These are phyloP conservation scores for Hippocampus zosterae DNA, from an alignment of 2,113 vertebrate species.

Conservation along the genomic window DNA sequence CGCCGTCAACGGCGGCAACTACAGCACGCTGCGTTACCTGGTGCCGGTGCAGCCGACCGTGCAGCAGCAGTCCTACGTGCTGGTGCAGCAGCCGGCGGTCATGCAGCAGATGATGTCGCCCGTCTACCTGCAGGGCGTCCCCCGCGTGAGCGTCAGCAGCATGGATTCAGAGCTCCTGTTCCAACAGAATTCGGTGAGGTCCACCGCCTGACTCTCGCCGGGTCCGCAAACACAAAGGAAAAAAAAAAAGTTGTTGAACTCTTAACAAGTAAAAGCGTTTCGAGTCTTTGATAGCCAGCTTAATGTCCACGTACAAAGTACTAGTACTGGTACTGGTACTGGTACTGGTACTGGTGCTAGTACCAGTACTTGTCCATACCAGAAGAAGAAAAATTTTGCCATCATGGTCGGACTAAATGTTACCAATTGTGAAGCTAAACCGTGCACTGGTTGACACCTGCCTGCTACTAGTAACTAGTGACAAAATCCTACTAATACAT, in stretches of 20 bases:
- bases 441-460: too few relatives aligned
- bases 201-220: background rate
- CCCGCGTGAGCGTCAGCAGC: slow-evolving; percentile 43
- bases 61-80: slow-evolving; percentile 26
- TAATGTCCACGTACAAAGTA: too few relatives aligned
- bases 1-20: slow-evolving; percentile 41
- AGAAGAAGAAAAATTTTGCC: too few relatives aligned
- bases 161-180: slow-evolving; percentile 33
- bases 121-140: slow-evolving; percentile 48
- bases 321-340: too few relatives aligned
- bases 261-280: background rate
- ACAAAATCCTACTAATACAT: too few relatives aligned
- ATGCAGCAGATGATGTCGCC: slow-evolving; percentile 48
- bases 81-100: slow-evolving; percentile 31
- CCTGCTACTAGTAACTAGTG: too few relatives aligned
- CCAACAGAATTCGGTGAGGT: slow-evolving; percentile 22
- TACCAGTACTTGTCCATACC: too few relatives aligned
- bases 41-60: slow-evolving; percentile 44
- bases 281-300: background rate
- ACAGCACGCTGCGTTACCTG: slow-evolving; percentile 52
- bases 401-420: too few relatives aligned
- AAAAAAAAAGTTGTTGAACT: background rate
- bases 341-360: too few relatives aligned
- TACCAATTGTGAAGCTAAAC: background rate
- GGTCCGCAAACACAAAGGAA: background rate